Percentiles rank a stretch among this genome's conserved stretches.
Conservation (phyloP, 2,113 vertebrate genomes). For the Osmerus eperlanus region DNA sequence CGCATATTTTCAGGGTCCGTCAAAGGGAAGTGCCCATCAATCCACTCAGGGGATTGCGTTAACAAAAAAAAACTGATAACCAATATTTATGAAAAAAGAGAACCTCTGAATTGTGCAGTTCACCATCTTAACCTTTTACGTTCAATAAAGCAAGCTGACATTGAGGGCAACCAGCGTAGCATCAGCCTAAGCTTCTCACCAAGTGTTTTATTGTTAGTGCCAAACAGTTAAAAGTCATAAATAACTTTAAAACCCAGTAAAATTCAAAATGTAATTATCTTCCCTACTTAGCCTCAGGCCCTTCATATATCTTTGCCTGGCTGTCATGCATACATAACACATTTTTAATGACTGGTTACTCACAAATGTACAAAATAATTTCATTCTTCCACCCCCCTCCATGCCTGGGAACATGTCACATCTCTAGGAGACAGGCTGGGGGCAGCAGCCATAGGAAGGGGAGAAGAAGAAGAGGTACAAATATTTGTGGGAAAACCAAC, state of each 20-base stretch:
- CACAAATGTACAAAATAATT: constrained; percentile 91
- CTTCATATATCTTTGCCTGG: constrained; percentile 91
- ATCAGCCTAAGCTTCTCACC: constrained; percentile 49
- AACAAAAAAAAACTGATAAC: constrained; percentile 23
- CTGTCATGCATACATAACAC: constrained; percentile 97
- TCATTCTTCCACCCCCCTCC: constrained; percentile 68
- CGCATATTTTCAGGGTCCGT: constrained; percentile 30
- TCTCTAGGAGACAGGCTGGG: constrained; percentile 22
- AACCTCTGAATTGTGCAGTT: constrained; percentile 21
- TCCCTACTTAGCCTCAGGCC: constrained; percentile 92
- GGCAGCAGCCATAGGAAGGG: constrained; percentile 37
- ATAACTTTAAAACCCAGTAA: constrained; percentile 98
- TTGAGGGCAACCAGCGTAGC: constrained; percentile 20
- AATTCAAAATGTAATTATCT: constrained; percentile 99
- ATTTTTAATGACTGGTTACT: constrained; percentile 89
- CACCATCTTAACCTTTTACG: constrained; percentile 29
- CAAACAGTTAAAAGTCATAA: constrained; percentile 98
- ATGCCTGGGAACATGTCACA: constrained; percentile 56
- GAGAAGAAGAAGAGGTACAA: constrained; percentile 48
- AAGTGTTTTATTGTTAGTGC: constrained; percentile 75
- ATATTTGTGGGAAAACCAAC: constrained; percentile 56
- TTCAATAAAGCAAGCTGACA: constrained; percentile 30
- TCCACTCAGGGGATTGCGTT: constrained; percentile 25
- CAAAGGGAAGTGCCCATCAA: constrained; percentile 22
- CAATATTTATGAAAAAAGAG: constrained; percentile 5